These are phyloP conservation scores for Mesaphorura yosii DNA, from an alignment of 1,140 invertebrate genomes.

Conservation along the genomic window DNA sequence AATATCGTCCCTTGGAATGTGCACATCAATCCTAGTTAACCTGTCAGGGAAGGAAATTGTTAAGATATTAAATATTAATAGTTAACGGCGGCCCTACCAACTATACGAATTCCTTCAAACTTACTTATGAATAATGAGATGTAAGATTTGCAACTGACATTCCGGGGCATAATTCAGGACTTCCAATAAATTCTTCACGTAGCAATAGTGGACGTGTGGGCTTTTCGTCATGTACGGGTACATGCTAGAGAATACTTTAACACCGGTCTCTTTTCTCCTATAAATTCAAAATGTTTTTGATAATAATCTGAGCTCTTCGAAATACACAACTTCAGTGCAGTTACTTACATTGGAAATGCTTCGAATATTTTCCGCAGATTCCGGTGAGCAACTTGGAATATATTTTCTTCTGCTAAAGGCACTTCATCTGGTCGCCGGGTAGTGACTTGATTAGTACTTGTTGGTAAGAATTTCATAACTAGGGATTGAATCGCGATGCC, in stretches of 20 bases:
- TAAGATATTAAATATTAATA: slow-evolving; percentile 8
- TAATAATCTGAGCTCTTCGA: slow-evolving; percentile 9
- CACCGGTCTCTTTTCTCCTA: slow-evolving; percentile 45
- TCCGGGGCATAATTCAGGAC: slow-evolving; percentile 51
- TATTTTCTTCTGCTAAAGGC: slow-evolving; percentile 38
- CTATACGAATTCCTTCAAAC: slow-evolving; percentile 12
- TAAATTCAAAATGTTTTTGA: slow-evolving; percentile 33
- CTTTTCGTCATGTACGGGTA: slow-evolving; percentile 54
- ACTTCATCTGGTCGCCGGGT: slow-evolving; percentile 38
- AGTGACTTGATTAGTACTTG: slow-evolving; percentile 33
- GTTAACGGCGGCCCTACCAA: not conserved
- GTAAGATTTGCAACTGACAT: slow-evolving; percentile 46
- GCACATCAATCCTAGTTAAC: slow-evolving; percentile 55
- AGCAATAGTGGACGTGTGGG: slow-evolving; percentile 45
- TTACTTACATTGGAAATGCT: slow-evolving; percentile 51
- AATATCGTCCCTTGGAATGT: slow-evolving; percentile 46
- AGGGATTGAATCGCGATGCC: slow-evolving; percentile 19
- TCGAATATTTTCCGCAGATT: slow-evolving; percentile 44
- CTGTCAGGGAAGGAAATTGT: slow-evolving; percentile 37
- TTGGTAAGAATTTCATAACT: slow-evolving; percentile 19
- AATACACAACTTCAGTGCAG: slow-evolving; percentile 10
- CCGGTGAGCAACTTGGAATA: slow-evolving; percentile 45
- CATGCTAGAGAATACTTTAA: slow-evolving; percentile 40
- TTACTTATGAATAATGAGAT: slow-evolving; percentile 55
- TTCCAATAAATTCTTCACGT: slow-evolving; percentile 51